A percentile compares a stretch with the other conserved stretches of the same genome.
These are phyloP conservation scores for Sisyra nigra DNA, from an alignment of 2,888 invertebrate species.

Conservation along the genomic window DNA sequence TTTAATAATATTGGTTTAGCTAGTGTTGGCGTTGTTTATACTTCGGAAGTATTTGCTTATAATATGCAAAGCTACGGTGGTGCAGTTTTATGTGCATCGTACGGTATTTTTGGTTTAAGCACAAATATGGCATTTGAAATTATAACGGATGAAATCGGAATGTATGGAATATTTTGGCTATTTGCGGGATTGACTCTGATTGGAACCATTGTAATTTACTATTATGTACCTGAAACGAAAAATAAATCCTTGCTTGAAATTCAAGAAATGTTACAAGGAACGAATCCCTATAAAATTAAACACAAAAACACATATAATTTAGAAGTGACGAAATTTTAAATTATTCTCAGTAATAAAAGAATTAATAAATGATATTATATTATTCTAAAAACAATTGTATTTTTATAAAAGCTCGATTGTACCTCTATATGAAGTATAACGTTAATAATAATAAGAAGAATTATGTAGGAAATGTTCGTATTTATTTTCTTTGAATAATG, in stretches of 20 bases:
- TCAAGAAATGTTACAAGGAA: slow-evolving; percentile 12
- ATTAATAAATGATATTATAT: no score
- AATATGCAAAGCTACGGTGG: slow-evolving; percentile 7
- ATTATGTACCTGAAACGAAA: slow-evolving; percentile 25
- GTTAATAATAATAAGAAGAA: no score
- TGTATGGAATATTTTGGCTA: slow-evolving; percentile 37
- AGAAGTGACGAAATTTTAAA: no score
- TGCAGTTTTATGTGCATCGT: slow-evolving; percentile 4
- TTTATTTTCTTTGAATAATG: no score
- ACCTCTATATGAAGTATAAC: no score
- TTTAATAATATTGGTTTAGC: slow-evolving; percentile 41
- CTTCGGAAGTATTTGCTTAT: slow-evolving; percentile 10
- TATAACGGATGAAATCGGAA: slow-evolving; percentile 35
- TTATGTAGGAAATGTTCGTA: no score
- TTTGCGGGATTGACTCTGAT: slow-evolving; percentile 19
- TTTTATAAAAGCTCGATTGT: no score
- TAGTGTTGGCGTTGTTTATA: slow-evolving; percentile 32
- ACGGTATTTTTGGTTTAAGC: slow-evolving; percentile 5
- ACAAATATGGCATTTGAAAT: slow-evolving; percentile 29
- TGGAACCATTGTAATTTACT: slow-evolving; percentile 20
- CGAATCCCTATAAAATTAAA: not conserved
- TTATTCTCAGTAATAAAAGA: no score
- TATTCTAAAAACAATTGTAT: no score
- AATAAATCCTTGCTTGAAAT: slow-evolving; percentile 25
- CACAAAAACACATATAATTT: no score